Evolutionary conservation across 2,113 vertebrate genomes (phyloP).

Genomic region (Microtus pennsylvanicus): DNA sequence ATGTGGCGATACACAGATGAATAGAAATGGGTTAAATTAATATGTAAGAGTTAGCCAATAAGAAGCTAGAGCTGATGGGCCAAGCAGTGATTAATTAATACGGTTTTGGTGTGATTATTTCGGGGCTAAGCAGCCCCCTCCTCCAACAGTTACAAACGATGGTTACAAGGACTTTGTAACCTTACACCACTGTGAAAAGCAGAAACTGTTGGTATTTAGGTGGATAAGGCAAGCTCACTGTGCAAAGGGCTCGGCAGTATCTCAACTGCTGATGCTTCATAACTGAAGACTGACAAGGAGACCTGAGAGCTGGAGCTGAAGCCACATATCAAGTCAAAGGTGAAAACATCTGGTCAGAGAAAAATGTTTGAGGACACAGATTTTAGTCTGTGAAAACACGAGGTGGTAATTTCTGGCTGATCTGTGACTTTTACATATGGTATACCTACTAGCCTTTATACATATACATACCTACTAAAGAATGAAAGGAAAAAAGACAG

Average conservation of each 20-base stretch:
- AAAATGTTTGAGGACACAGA: not conserved
- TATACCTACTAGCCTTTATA: not conserved
- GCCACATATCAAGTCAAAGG: not conserved
- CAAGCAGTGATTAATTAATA: too few relatives aligned
- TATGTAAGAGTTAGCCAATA: too few relatives aligned
- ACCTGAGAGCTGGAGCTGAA: slow-evolving; percentile 38
- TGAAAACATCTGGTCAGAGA: not conserved
- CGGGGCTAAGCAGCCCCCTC: too few relatives aligned
- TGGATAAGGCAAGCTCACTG: not conserved
- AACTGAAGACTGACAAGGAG: not conserved
- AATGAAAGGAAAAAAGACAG: slow-evolving; percentile 37
- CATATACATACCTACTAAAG: not conserved
- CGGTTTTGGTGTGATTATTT: too few relatives aligned
- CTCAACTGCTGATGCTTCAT: not conserved
- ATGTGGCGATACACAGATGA: too few relatives aligned
- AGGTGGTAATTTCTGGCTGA: not conserved
- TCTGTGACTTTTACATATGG: not conserved
- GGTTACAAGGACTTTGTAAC: not conserved
- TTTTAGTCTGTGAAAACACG: slow-evolving; percentile 44
- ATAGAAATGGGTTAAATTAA: too few relatives aligned
- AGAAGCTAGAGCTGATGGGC: too few relatives aligned
- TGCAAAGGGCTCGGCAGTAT: not conserved
- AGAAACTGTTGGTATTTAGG: slow-evolving; percentile 2
- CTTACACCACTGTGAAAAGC: not conserved
- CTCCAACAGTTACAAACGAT: not conserved